Percentiles rank a stretch among this genome's conserved stretches.
Conservation (phyloP, 2,888 invertebrate species). For the Rotaria socialis region DNA sequence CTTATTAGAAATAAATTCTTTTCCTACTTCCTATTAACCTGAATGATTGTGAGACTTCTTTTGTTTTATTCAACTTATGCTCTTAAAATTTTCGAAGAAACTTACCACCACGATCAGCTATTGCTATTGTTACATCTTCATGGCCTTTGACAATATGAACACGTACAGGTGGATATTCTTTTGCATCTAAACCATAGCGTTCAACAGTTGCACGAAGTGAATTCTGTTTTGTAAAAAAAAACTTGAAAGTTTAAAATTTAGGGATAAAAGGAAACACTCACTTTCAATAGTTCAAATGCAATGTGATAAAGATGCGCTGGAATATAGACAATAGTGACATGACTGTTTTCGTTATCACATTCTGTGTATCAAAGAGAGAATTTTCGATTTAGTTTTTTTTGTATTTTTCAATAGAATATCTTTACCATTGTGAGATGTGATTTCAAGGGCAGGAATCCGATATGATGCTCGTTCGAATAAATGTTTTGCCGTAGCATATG, state of each 20-base stretch:
- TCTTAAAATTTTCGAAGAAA: not conserved
- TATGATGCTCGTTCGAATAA: slow-evolving; percentile 96
- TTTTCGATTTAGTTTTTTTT: not conserved
- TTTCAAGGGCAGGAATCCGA: slow-evolving; percentile 75
- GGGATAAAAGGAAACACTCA: slow-evolving; percentile 46
- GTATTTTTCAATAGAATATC: not conserved
- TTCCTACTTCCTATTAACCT: too few species aligned
- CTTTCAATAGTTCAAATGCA: slow-evolving; percentile 91
- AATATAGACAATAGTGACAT: slow-evolving; percentile 84
- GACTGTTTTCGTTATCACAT: slow-evolving; percentile 63
- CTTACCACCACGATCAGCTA: slow-evolving; percentile 83
- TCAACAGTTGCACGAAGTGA: slow-evolving; percentile 97
- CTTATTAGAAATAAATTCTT: too few species aligned
- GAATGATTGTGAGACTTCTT: too few species aligned
- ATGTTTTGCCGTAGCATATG: slow-evolving; percentile 92
- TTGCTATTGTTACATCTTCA: slow-evolving; percentile 82
- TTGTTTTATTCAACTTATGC: too few species aligned
- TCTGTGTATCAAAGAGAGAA: not conserved
- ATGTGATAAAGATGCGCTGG: slow-evolving; percentile 98
- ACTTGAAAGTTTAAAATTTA: not conserved
- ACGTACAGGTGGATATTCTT: slow-evolving; percentile 75
- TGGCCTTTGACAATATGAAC: slow-evolving; percentile 79
- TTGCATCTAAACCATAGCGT: slow-evolving; percentile 68
- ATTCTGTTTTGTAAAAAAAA: slow-evolving; percentile 64
- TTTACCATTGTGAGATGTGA: slow-evolving; percentile 37